Evolutionary conservation across 2,888 invertebrate species (phyloP).

Genomic region (Ecdyonurus torrentis): DNA sequence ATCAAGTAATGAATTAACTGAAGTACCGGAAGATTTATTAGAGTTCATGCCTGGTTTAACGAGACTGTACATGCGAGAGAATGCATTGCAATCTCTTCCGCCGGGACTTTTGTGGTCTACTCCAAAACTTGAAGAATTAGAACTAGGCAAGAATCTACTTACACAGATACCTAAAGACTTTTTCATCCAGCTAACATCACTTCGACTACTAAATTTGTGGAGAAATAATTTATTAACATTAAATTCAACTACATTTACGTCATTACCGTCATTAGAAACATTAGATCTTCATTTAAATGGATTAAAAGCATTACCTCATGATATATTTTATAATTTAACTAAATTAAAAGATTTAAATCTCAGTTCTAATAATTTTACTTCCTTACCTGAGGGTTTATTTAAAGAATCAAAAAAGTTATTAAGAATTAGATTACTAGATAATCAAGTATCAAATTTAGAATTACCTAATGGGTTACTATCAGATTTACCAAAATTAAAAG

Average conservation of each 20-base stretch:
- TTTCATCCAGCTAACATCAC: conserved; percentile 40
- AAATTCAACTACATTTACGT: conserved; percentile 41
- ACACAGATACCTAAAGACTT: conserved; percentile 38
- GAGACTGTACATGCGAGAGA: conserved; percentile 44
- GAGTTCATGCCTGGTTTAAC: conserved; percentile 39
- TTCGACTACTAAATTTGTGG: conserved; percentile 48
- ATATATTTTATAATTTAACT: conserved; percentile 21
- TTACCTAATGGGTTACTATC: conserved; percentile 15
- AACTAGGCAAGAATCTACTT: conserved; percentile 49
- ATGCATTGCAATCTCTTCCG: conserved; percentile 40
- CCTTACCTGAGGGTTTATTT: conserved; percentile 11
- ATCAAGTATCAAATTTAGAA: conserved; percentile 12
- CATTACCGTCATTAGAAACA: conserved; percentile 40
- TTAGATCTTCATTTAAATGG: conserved; percentile 31
- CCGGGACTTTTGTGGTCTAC: conserved; percentile 37
- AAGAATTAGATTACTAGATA: conserved; percentile 10
- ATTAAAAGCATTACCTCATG: background rate
- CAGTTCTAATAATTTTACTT: conserved; percentile 12
- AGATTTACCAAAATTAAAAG: conserved; percentile 13
- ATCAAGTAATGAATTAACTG: conserved; percentile 37
- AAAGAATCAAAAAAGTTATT: conserved; percentile 9
- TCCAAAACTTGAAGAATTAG: conserved; percentile 38
- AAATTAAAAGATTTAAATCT: conserved; percentile 24
- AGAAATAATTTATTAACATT: conserved; percentile 48
- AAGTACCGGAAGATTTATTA: conserved; percentile 43